Evolutionary conservation across 2,113 vertebrate genomes (phyloP), one percentile per base, ranked within the genome.

Genomic region (Arizona elegans): DNA sequence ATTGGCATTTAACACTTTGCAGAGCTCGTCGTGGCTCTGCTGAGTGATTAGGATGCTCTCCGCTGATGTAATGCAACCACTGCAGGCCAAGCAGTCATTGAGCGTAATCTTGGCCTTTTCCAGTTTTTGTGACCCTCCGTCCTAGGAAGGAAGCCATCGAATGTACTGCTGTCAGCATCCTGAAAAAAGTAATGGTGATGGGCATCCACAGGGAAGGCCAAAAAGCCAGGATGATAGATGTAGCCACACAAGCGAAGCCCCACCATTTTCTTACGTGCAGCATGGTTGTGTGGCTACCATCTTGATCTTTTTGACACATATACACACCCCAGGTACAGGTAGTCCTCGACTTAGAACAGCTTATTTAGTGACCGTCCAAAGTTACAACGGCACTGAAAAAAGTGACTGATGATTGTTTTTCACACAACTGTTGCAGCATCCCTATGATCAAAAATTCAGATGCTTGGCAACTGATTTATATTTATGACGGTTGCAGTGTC

Each of bases 1-100:
- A 94, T 99, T 99, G 26, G 95, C 97, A 0, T 92, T 92, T 7
- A 99, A 97, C 52, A 98, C 96, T 92, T 97, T 99, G 94, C 96
- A 97, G 13, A 99, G 97, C 92, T 99, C 99, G 89, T 98, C 97
- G 0, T 99, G 99, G 96, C 99, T 99, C 97, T 99, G 99, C 92
- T 99, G 99, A 0, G 98, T 97, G 95, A 99, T 98, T 8, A 99
- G 96, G 47, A 99, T 97, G 0, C 98, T 99, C 96, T 99, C 99
- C 0, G 99, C 99, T 0, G 99, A 99, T 0, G 99, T 99, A 93
- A 99, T 98, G 43, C 99, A 99, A 95, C 99, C 99, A 2, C 99
- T 99, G 94, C 99, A 99, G 0, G 99, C 99, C 95, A 99, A 96
- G 88, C 99, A 99, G 97, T 99, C 99, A 0, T 99, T 99, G 91